These are phyloP conservation scores for Caenorhabditis zanzibari DNA, from an alignment of 2,888 invertebrate genomes.

Conservation along the genomic window DNA sequence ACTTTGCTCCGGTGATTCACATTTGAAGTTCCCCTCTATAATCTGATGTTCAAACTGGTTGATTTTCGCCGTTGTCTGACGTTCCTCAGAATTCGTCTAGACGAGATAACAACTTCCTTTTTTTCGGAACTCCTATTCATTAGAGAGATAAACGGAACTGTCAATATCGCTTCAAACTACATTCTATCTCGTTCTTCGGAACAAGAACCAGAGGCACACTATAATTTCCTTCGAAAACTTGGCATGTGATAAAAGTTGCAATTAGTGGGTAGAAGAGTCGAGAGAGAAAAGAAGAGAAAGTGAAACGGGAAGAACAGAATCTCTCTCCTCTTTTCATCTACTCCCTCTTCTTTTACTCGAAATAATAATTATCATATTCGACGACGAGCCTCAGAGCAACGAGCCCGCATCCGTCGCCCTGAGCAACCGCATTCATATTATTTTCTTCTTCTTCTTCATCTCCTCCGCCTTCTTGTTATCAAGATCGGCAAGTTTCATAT, in stretches of 20 bases:
- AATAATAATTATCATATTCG: conserved; percentile 40
- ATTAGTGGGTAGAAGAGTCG: not conserved
- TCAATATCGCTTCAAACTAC: not conserved
- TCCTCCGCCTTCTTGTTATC: not conserved
- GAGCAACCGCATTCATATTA: conserved; percentile 27
- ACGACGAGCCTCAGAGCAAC: conserved; percentile 9
- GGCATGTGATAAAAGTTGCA: conserved; percentile 17
- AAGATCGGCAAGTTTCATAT: not conserved
- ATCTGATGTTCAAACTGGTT: conserved; percentile 2
- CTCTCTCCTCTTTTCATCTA: not conserved
- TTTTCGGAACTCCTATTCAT: not conserved
- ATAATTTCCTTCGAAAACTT: not conserved
- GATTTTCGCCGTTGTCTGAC: not conserved
- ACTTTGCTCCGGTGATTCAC: not conserved
- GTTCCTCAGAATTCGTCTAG: not conserved
- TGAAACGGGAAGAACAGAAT: conserved; percentile 9
- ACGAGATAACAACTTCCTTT: conserved; percentile 7
- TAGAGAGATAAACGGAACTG: not conserved
- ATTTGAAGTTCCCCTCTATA: not conserved
- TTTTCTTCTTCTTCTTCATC: conserved; percentile 17
- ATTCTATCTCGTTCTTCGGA: not conserved
- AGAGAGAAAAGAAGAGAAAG: conserved; percentile 17
- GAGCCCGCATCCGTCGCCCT: conserved; percentile 26
- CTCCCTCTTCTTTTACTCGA: conserved; percentile 19
- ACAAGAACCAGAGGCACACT: not conserved